Conservation (phyloP, 2,113 vertebrate species). For the Sus scrofa region DNA sequence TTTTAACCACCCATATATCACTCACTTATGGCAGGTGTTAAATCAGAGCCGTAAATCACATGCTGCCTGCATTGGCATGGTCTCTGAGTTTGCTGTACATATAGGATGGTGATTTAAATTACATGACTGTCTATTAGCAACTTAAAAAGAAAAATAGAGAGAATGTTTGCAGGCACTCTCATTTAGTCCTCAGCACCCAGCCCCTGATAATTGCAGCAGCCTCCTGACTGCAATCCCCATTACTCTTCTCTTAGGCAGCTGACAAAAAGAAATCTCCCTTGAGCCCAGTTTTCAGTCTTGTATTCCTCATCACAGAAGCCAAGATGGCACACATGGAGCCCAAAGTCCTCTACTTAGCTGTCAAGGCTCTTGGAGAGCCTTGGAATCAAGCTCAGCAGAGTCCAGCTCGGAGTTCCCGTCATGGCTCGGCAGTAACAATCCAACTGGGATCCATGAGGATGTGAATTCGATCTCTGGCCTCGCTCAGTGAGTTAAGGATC, state of each 20-base stretch:
- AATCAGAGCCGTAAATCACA: not conserved
- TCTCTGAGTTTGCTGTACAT: not conserved
- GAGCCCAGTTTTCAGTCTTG: not conserved
- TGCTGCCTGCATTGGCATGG: too few relatives aligned
- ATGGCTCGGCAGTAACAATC: too few relatives aligned
- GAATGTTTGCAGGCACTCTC: not conserved
- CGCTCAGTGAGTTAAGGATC: too few relatives aligned
- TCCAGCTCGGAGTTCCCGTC: too few relatives aligned
- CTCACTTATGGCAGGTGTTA: not conserved
- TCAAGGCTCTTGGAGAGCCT: not conserved
- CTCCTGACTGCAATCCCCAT: too few relatives aligned
- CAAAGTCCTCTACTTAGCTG: not conserved
- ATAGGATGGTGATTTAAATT: not conserved
- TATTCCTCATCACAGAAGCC: not conserved
- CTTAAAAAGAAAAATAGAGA: not conserved
- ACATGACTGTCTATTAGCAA: not conserved
- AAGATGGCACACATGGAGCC: not conserved
- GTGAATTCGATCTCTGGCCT: too few relatives aligned
- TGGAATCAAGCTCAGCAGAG: not conserved
- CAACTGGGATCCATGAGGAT: too few relatives aligned
- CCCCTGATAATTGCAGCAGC: not conserved
- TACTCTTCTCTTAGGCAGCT: not conserved
- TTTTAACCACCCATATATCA: not conserved
- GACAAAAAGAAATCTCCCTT: slow-evolving; percentile 5
- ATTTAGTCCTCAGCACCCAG: not conserved